Conservation (phyloP, 2,888 invertebrate species). For the Amiota minor region DNA sequence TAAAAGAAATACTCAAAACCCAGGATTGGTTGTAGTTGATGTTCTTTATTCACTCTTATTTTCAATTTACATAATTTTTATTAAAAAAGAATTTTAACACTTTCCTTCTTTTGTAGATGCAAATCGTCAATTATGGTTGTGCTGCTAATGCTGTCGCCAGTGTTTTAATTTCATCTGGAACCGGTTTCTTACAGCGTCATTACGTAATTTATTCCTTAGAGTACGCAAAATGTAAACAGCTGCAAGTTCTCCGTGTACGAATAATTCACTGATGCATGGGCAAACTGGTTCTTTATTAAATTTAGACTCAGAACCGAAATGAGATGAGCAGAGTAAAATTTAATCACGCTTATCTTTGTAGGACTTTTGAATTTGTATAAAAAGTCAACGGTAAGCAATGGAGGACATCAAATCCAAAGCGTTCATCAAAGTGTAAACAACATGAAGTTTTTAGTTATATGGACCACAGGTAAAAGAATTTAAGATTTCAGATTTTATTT, state of each 20-base stretch:
- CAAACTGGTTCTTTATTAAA: neutral
- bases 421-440: constrained; percentile 36
- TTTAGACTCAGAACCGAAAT: neutral
- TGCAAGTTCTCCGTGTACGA: neutral
- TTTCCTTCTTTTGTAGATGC: neutral
- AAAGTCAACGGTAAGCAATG: constrained; percentile 6
- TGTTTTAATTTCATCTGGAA: neutral
- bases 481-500: too few relatives aligned
- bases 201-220: neutral
- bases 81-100: neutral
- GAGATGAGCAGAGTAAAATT: neutral
- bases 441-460: constrained; percentile 53
- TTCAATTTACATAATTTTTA: too few relatives aligned
- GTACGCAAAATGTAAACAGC: neutral
- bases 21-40: neutral
- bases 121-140: neutral
- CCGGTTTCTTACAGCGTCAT: neutral
- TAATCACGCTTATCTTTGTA: neutral
- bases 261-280: neutral
- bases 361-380: constrained; percentile 21
- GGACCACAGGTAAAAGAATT: constrained; percentile 57
- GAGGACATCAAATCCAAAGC: constrained; percentile 49
- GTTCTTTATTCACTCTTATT: neutral
- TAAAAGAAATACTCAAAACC: neutral
- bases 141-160: constrained; percentile 21